Evolutionary conservation across 2,113 vertebrate genomes (phyloP), one percentile per base, ranked within the genome.

Genomic region (Eurypyga helias): DNA sequence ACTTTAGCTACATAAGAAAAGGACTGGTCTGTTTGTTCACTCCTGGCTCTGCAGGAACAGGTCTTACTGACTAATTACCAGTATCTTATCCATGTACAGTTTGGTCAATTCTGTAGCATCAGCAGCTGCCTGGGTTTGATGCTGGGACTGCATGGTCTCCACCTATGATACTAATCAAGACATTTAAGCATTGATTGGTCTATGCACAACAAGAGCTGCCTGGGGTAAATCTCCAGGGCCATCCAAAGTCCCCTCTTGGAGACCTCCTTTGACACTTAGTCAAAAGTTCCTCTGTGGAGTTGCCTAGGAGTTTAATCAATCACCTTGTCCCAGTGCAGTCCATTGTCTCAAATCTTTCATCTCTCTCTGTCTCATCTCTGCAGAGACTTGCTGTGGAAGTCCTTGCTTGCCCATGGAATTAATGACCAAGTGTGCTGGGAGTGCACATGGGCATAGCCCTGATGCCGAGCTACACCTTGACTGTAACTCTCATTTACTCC

Each of bases 81-180:
- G 5, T 41, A 11, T 46, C 25, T 69, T 43, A 33, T 10, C 24
- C 64, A 29, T 21, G n/a, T 43, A 41, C 33, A 38, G 14, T 33
- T 38, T 0, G 2, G 45, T 60, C 0, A 0, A 36, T 43, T 54
- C 45, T 60, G 57, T 38, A 71, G n/a, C 51, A 48, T n/a, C n/a
- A n/a, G 43, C 43, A 70, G 36, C 49, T 41, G 45, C 26, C 49
- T 48, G 75, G 23, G 16, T 23, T 54, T 65, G 69, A 49, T 71
- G 45, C n/a, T 54, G 67, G 49, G 18, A 24, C 61, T 65, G 55
- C 26, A 43, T 33, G 23, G 58, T 20, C 43, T 48, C 34, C 28
- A 83, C 28, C 25, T 41, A 7, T 33, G 33, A 13, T 61, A 17
- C 38, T 49, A 43, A 81, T 46, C 17, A 62, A 79, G 33, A 28